These are phyloP conservation scores for Polyommatus icarus DNA, from an alignment of 2,888 invertebrate genomes.

Conservation along the genomic window DNA sequence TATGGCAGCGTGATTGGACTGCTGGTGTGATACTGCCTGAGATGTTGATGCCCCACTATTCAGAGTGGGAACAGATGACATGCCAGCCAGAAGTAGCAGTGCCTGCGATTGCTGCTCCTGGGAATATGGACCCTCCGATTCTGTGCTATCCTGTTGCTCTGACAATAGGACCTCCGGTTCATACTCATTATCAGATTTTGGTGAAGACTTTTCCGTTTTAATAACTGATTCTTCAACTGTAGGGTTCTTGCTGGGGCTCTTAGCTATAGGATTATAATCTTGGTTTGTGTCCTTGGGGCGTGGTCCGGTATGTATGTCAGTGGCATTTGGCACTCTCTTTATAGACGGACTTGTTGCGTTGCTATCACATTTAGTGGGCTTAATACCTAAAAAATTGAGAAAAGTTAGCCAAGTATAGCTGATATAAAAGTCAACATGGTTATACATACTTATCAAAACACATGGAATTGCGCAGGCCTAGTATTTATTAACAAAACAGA, in stretches of 20 bases:
- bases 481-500: neutral
- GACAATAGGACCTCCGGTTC: slow-evolving; percentile 74
- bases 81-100: slow-evolving; percentile 63
- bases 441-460: neutral
- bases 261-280: slow-evolving; percentile 57
- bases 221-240: slow-evolving; percentile 59
- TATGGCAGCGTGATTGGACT: slow-evolving; percentile 75
- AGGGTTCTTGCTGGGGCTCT: slow-evolving; percentile 61
- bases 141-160: slow-evolving; percentile 68
- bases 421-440: neutral
- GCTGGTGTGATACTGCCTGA: slow-evolving; percentile 62
- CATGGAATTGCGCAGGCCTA: too few relatives aligned
- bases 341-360: slow-evolving; percentile 54
- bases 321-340: slow-evolving; percentile 62
- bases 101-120: slow-evolving; percentile 71
- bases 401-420: slow-evolving; percentile 20
- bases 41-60: slow-evolving; percentile 67
- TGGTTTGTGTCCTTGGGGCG: slow-evolving; percentile 60
- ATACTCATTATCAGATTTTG: slow-evolving; percentile 71
- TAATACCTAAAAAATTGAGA: slow-evolving; percentile 60
- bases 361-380: slow-evolving; percentile 71
- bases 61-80: slow-evolving; percentile 61
- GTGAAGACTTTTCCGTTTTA: slow-evolving; percentile 72
- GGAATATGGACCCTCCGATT: slow-evolving; percentile 59
- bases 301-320: slow-evolving; percentile 54